Base-by-base conservation (phyloP, 2,797 vertebrate species). In the Pseudochirops cupreus region DNA sequence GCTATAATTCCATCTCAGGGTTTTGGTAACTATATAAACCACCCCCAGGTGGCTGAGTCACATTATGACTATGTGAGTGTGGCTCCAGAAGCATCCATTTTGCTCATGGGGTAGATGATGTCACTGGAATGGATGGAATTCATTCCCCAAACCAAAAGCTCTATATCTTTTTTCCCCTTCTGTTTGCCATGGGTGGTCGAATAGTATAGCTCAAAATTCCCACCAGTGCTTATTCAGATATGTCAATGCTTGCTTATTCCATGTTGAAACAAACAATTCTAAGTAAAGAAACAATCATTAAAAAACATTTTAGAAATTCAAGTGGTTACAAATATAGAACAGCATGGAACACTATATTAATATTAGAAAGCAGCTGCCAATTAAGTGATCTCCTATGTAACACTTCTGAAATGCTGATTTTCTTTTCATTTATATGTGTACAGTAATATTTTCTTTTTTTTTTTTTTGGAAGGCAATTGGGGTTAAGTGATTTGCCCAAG, bases 71-170 rank as follows among this genome's bases (percentile, higher is more conserved):
- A n/a, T 16, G 33, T 0, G 10, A 55, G 4, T n/a, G 28, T 50
- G 31, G 29, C 24, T 56, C 0, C 14, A 52, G 46, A 94, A 89
- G 26, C n/a, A 58, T 26, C 2, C 21, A 18, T 18, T 10, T 0
- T 0, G 39, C 0, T 56, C 54, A 39, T 26, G 1, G 33, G 56
- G 11, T 18, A 3, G 1, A 56, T 0, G 0, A 2, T 13, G 57
- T 92, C 31, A 31, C 50, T 55, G 0, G 0, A 53, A 67, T 7
- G 10, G 3, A 16, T 3, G 21, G 7, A 29, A 33, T 28, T 91
- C 62, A 21, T 46, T 12, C 16, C 39, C 3, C 52, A 56, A 56
- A 55, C 28, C 62, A 67, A 31, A 31, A 52, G 2, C 6, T 28
- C 21, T 21, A 2, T 39, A 21, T 29, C 26, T 28, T 58, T 58